These are phyloP conservation scores for Drosophila sordidula DNA, from an alignment of 2,888 invertebrate genomes.

Conservation along the genomic window DNA sequence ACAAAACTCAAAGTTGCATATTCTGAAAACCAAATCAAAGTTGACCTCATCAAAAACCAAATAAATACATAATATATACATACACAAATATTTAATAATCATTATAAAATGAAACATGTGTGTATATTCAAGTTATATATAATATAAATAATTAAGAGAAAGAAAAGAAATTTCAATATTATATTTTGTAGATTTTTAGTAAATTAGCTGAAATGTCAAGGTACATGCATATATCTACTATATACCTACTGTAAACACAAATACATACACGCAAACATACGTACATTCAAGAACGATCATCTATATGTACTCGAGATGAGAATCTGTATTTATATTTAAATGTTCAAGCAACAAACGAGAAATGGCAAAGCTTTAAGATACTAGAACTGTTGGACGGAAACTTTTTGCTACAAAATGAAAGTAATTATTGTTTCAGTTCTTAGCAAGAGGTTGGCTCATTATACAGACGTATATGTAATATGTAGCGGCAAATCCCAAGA, in stretches of 20 bases:
- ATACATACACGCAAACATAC: slow-evolving; percentile 24
- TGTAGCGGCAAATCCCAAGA: slow-evolving; percentile 27
- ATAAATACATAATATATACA: slow-evolving; percentile 39
- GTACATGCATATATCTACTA: slow-evolving; percentile 45
- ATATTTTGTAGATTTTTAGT: slow-evolving; percentile 79
- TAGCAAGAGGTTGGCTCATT: slow-evolving; percentile 39
- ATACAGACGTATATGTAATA: slow-evolving; percentile 20
- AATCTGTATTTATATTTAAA: slow-evolving; percentile 49
- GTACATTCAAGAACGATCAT: slow-evolving; percentile 35
- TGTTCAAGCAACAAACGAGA: slow-evolving; percentile 65
- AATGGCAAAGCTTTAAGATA: slow-evolving; percentile 78
- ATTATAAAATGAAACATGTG: slow-evolving; percentile 44
- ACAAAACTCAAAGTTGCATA: slow-evolving; percentile 60
- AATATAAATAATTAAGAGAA: slow-evolving; percentile 21
- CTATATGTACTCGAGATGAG: slow-evolving; percentile 40
- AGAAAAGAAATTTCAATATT: slow-evolving; percentile 60
- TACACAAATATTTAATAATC: slow-evolving; percentile 64
- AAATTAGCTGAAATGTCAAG: slow-evolving; percentile 65
- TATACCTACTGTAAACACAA: slow-evolving; percentile 44
- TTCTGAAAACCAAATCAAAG: slow-evolving; percentile 61
- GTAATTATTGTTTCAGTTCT: slow-evolving; percentile 35
- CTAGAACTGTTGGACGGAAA: slow-evolving; percentile 59
- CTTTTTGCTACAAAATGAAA: slow-evolving; percentile 31
- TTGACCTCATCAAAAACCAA: slow-evolving; percentile 73
- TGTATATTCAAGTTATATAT: slow-evolving; percentile 39